Percentiles rank a stretch among this genome's conserved stretches.
These are phyloP conservation scores for Orientallactaga sibirica DNA, from an alignment of 2,797 vertebrate species.

Conservation along the genomic window DNA sequence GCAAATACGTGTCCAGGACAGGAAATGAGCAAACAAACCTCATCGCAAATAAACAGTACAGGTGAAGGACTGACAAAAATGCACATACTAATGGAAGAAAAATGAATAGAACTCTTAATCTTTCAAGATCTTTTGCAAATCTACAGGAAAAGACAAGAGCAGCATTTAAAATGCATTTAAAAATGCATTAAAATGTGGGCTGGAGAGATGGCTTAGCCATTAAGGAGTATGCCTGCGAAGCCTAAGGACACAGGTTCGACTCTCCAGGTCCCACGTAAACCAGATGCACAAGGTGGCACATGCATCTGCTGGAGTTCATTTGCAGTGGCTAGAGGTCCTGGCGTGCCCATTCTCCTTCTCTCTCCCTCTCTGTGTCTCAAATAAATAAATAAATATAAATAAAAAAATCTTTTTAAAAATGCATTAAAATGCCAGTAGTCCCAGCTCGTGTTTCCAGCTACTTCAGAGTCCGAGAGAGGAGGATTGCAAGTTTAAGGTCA, in stretches of 20 bases:
- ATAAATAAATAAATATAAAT: too few species aligned
- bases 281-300: too few species aligned
- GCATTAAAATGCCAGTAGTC: too few species aligned
- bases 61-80: neutral
- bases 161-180: conserved; percentile 6
- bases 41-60: neutral
- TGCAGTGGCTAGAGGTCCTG: too few species aligned
- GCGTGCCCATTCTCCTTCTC: too few species aligned
- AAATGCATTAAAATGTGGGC: neutral
- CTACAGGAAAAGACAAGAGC: neutral
- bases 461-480: neutral
- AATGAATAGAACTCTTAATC: neutral
- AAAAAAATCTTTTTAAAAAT: too few species aligned
- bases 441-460: neutral
- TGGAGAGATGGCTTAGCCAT: too few species aligned
- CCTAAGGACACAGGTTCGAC: too few species aligned
- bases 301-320: too few species aligned
- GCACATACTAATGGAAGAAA: neutral
- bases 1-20: neutral
- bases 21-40: neutral
- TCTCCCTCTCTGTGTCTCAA: too few species aligned
- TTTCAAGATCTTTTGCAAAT: conserved; percentile 16
- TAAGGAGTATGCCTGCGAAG: too few species aligned
- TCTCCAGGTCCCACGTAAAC: too few species aligned
- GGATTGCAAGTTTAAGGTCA: neutral